Evolutionary conservation across 64 coral and sea anemone genomes (phyloP).

Genomic region (Orbicella faveolata): DNA sequence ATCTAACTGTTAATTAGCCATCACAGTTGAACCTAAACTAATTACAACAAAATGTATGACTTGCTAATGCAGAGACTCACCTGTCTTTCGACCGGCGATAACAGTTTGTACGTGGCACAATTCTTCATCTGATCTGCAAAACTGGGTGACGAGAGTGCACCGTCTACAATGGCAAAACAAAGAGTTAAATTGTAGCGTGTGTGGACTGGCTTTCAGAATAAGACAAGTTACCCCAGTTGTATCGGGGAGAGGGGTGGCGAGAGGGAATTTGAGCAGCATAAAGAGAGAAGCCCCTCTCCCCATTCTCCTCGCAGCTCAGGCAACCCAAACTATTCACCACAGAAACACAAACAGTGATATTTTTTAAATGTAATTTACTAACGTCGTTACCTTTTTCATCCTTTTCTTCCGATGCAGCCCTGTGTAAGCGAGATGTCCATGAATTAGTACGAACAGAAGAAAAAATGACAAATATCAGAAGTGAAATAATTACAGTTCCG

Average conservation of each 20-base stretch:
- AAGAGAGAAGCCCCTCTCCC: too few species aligned
- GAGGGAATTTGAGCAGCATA: too few species aligned
- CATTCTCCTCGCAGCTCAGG: too few species aligned
- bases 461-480: background rate
- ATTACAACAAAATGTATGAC: too few species aligned
- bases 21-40: too few species aligned
- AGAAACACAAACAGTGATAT: background rate
- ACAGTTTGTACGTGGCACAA: slow-evolving; percentile 53
- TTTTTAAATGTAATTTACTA: background rate
- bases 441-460: background rate
- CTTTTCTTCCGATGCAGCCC: slow-evolving; percentile 8
- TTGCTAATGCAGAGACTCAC: background rate
- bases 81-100: slow-evolving; percentile 50
- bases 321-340: too few species aligned
- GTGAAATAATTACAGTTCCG: background rate
- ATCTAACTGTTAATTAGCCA: too few species aligned
- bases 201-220: background rate
- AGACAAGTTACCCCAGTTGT: too few species aligned
- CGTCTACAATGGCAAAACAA: background rate
- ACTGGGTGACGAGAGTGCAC: slow-evolving; percentile 17
- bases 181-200: background rate
- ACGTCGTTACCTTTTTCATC: slow-evolving; percentile 20
- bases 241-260: too few species aligned
- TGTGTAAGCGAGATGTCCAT: background rate
- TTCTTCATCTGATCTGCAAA: slow-evolving; percentile 73